Percentiles rank a stretch among this genome's conserved stretches.
Conservation (phyloP, 1,140 invertebrate genomes). For the Bradynema listronoti region DNA sequence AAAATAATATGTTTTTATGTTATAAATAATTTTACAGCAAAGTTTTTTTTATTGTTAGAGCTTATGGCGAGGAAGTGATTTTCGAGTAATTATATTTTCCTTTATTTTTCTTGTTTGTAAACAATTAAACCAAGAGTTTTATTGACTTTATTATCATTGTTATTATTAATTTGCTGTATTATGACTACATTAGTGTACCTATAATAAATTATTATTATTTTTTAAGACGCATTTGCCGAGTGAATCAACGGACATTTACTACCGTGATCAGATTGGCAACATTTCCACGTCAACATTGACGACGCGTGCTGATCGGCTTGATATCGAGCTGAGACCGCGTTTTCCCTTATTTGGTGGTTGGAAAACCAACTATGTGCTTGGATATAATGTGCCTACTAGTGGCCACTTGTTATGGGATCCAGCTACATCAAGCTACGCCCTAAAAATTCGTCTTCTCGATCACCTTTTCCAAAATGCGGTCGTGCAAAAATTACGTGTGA, state of each 20-base stretch:
- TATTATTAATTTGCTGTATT: too few relatives aligned
- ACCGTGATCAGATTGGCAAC: slow-evolving; percentile 95
- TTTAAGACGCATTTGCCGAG: slow-evolving; percentile 76
- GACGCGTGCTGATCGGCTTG: slow-evolving; percentile 72
- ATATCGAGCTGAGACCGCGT: slow-evolving; percentile 83
- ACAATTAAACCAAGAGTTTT: too few relatives aligned
- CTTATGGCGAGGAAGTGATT: too few relatives aligned
- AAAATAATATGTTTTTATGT: too few relatives aligned
- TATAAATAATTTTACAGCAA: too few relatives aligned
- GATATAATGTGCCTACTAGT: slow-evolving; percentile 94
- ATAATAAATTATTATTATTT: slow-evolving; percentile 17
- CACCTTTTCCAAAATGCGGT: slow-evolving; percentile 94
- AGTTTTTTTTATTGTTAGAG: too few relatives aligned
- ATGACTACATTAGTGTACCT: too few relatives aligned
- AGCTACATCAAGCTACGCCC: slow-evolving; percentile 65
- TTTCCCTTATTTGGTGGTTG: slow-evolving; percentile 98
- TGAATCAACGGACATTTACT: slow-evolving; percentile 81
- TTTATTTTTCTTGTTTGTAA: too few relatives aligned
- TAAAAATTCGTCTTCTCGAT: slow-evolving; percentile 87
- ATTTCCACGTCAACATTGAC: slow-evolving; percentile 93
- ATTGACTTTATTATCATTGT: too few relatives aligned
- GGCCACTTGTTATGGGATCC: slow-evolving; percentile 88
- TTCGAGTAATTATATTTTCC: too few relatives aligned
- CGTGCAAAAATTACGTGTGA: slow-evolving; percentile 79
- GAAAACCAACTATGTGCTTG: slow-evolving; percentile 84